Evolutionary conservation across 2,888 invertebrate genomes (phyloP).

Genomic region (Troides aeacus): DNA sequence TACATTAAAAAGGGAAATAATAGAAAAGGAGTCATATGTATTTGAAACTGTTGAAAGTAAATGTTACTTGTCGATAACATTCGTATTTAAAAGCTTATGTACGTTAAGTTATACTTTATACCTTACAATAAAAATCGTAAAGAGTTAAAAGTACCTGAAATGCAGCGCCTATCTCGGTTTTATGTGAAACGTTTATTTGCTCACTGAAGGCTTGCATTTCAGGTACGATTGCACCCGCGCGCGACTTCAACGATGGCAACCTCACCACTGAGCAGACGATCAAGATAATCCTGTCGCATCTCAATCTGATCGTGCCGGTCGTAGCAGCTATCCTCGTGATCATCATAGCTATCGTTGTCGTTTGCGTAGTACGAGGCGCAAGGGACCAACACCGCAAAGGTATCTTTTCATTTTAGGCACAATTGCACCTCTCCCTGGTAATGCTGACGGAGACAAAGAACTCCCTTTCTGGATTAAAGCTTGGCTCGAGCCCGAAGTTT

Average conservation of each 20-base stretch:
- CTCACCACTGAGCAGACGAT: constrained; percentile 90
- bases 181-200: constrained; percentile 22
- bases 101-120: too few relatives aligned
- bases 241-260: constrained; percentile 85
- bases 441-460: constrained; percentile 76
- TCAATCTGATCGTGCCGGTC: constrained; percentile 96
- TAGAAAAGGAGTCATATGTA: too few relatives aligned
- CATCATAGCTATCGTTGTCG: constrained; percentile 95
- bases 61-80: too few relatives aligned
- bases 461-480: constrained; percentile 88
- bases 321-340: constrained; percentile 95
- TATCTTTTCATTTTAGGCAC: constrained; percentile 84
- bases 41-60: too few relatives aligned
- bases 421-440: constrained; percentile 87
- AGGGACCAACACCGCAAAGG: constrained; percentile 92
- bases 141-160: constrained; percentile 65
- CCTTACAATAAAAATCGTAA: background rate
- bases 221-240: constrained; percentile 95
- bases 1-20: too few relatives aligned
- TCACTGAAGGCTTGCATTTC: constrained; percentile 82
- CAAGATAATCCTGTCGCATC: constrained; percentile 92
- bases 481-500: constrained; percentile 93
- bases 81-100: too few relatives aligned
- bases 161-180: constrained; percentile 60
- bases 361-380: constrained; percentile 93